Percentiles rank a stretch among this genome's conserved stretches.
These are phyloP conservation scores for Chymomyza costata DNA, from an alignment of 1,140 invertebrate genomes.

Conservation along the genomic window DNA sequence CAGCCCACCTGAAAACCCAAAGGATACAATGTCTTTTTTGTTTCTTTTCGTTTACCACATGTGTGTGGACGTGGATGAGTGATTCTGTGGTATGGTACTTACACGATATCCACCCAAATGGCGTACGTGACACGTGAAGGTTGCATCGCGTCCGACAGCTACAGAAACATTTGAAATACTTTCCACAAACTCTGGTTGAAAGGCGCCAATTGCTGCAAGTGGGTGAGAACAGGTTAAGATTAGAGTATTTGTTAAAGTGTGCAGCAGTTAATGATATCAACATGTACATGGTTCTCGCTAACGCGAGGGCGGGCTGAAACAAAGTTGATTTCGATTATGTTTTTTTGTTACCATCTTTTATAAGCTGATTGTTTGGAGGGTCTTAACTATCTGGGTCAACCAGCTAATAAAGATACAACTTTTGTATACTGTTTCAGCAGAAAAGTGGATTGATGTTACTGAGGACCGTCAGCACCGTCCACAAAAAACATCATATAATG, in stretches of 20 bases:
- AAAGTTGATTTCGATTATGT: too few relatives aligned
- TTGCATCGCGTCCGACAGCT: constrained; percentile 88
- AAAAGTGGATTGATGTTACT: too few relatives aligned
- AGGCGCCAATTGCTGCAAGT: constrained; percentile 77
- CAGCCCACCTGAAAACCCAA: constrained; percentile 83
- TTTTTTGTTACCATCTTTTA: too few relatives aligned
- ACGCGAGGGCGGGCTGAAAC: too few relatives aligned
- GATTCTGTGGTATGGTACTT: constrained; percentile 74
- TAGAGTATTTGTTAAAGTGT: constrained; percentile 34
- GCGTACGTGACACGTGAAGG: constrained; percentile 89
- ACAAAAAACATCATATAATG: too few relatives aligned
- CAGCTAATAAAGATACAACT: too few relatives aligned
- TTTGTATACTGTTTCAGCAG: too few relatives aligned
- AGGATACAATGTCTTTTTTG: constrained; percentile 9
- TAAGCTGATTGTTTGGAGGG: too few relatives aligned
- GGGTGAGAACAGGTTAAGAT: constrained; percentile 26
- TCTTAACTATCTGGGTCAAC: too few relatives aligned
- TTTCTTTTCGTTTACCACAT: neutral
- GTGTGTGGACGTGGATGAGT: neutral
- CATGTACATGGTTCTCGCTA: too few relatives aligned
- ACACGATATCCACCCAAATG: constrained; percentile 93
- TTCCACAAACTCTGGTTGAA: constrained; percentile 89
- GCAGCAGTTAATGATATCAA: constrained; percentile 63
- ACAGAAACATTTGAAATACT: constrained; percentile 89
- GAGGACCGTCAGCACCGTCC: too few relatives aligned